These are phyloP conservation scores for Clytia hemisphaerica DNA, from an alignment of 30 jellyfish, hydroid and myxozoan genomes.

Conservation along the genomic window DNA sequence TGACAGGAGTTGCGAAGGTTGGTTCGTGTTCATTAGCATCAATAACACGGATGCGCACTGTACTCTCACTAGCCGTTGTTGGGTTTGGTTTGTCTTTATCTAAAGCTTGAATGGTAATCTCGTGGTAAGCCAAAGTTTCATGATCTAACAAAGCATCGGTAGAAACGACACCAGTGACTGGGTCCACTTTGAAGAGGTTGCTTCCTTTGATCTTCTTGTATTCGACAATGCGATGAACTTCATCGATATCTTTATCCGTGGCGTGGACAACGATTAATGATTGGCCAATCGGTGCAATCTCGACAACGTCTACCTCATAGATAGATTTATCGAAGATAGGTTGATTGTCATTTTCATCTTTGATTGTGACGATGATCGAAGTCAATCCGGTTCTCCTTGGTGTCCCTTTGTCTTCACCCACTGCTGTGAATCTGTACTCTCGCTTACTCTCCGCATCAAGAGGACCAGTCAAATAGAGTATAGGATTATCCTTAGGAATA, in stretches of 20 bases:
- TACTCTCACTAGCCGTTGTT: constrained; percentile 13
- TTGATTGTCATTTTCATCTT: constrained; percentile 64
- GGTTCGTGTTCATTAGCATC: constrained; percentile 33
- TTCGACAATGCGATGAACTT: constrained; percentile 14
- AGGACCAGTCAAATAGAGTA: constrained; percentile 27
- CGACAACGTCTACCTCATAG: constrained; percentile 1
- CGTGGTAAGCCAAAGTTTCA: not conserved
- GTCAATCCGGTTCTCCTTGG: constrained; percentile 37
- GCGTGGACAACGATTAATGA: constrained; percentile 25
- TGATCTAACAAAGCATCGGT: constrained; percentile 11
- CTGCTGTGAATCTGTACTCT: constrained; percentile 14
- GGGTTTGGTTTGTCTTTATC: constrained; percentile 9
- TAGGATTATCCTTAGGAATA: constrained; percentile 35
- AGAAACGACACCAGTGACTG: constrained; percentile 47
- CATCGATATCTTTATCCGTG: constrained; percentile 33
- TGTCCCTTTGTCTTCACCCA: constrained; percentile 21
- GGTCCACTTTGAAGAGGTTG: constrained; percentile 40
- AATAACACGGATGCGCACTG: constrained; percentile 52
- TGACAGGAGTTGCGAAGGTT: not conserved
- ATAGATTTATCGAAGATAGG: constrained; percentile 42
- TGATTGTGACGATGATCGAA: constrained; percentile 21
- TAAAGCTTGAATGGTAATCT: not conserved
- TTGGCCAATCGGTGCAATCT: constrained; percentile 21
- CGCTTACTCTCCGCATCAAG: constrained; percentile 50
- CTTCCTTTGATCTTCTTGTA: constrained; percentile 27